Conservation (phyloP, 2,888 invertebrate genomes). For the Shargacucullia verbasci region DNA sequence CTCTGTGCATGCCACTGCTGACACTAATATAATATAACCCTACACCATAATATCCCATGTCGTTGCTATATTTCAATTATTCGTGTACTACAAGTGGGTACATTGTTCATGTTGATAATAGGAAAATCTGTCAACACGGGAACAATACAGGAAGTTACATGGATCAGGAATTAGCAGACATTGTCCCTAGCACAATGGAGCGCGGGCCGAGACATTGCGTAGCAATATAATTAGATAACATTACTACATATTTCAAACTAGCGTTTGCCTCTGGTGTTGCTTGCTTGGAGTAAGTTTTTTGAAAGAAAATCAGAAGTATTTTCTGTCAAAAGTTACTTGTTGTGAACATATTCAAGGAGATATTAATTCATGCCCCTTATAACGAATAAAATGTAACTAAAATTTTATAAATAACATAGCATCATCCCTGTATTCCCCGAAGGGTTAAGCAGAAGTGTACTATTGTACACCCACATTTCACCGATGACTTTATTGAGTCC, state of each 20-base stretch:
- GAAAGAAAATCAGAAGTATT: neutral
- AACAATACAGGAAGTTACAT: slow-evolving; percentile 86
- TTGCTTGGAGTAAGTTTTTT: neutral
- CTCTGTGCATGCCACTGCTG: too few relatives aligned
- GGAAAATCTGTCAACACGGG: slow-evolving; percentile 87
- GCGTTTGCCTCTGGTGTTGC: slow-evolving; percentile 1
- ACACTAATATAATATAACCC: slow-evolving; percentile 16
- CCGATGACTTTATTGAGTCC: too few relatives aligned
- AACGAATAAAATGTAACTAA: too few relatives aligned
- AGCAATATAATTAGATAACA: slow-evolving; percentile 80
- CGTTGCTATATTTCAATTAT: slow-evolving; percentile 59
- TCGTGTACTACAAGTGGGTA: slow-evolving; percentile 66
- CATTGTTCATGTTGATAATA: slow-evolving; percentile 83
- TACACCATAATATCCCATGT: slow-evolving; percentile 26
- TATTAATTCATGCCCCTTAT: too few relatives aligned
- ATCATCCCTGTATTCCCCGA: too few relatives aligned
- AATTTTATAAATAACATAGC: too few relatives aligned
- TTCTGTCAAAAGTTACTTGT: too few relatives aligned
- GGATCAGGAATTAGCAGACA: slow-evolving; percentile 87
- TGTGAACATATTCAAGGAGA: too few relatives aligned
- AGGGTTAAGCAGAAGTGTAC: too few relatives aligned
- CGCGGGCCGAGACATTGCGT: slow-evolving; percentile 47
- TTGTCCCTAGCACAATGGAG: slow-evolving; percentile 82
- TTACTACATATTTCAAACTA: slow-evolving; percentile 44
- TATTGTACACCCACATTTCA: too few relatives aligned